These are phyloP conservation scores for Sterrhoptilus dennistouni DNA, from an alignment of 2,113 vertebrate genomes.

Conservation along the genomic window DNA sequence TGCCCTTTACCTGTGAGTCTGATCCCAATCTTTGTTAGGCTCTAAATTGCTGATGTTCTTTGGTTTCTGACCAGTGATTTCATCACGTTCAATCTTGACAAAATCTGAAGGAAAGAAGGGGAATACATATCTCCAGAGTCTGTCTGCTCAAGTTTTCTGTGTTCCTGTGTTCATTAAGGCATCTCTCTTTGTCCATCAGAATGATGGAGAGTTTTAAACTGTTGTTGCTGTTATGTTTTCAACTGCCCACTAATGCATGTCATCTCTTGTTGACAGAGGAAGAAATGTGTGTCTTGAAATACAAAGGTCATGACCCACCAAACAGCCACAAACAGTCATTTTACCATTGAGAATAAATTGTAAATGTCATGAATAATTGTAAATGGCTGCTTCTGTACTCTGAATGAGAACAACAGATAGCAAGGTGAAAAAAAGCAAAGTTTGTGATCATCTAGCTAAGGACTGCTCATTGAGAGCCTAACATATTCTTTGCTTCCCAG, in stretches of 20 bases:
- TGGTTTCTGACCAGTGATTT: conserved; percentile 78
- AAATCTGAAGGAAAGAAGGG: conserved; percentile 81
- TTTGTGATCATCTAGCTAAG: background rate
- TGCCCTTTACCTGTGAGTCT: conserved; percentile 67
- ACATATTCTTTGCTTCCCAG: background rate
- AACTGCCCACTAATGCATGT: background rate
- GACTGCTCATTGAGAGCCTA: background rate
- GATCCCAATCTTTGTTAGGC: conserved; percentile 73
- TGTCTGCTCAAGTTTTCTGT: background rate
- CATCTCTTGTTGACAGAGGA: background rate
- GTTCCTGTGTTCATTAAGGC: background rate
- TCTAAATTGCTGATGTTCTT: conserved; percentile 71
- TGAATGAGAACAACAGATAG: background rate
- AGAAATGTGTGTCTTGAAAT: background rate
- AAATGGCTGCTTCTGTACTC: background rate
- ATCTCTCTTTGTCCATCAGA: background rate
- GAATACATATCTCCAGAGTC: background rate
- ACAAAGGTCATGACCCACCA: background rate
- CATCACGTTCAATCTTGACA: conserved; percentile 92
- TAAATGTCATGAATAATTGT: background rate
- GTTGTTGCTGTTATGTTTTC: background rate
- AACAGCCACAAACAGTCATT: background rate
- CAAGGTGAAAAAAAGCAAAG: background rate
- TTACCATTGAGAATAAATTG: background rate
- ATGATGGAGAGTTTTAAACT: background rate